Base-by-base conservation (phyloP, 2,113 vertebrate species). In the Gobiocypris rarus region DNA sequence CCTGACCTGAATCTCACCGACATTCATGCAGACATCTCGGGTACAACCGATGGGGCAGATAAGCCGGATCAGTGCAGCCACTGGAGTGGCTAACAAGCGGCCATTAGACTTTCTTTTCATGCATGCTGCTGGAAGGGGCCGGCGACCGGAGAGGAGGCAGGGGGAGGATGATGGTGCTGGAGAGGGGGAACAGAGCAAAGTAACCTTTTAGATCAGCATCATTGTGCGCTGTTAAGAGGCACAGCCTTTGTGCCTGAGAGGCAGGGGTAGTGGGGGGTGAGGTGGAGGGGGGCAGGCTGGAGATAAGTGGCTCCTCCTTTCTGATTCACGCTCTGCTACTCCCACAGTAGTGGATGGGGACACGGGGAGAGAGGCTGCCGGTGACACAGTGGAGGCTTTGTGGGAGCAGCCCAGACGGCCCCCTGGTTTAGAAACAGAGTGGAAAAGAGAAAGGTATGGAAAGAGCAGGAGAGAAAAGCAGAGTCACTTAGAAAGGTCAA, bases 101-200 rank as follows among this genome's bases (percentile, higher is more conserved):
- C 96, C 95, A 96, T 97, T 97, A 98, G 94, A 95, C 93, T 95
- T 96, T 96, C 95, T 91, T 96, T 96, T 97, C 95, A 96, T 96
- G 96, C 94, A 91, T 92, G 92, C 80, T 81, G 70, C 83, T 91
- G 74, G 69, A 85, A 82, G 43, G 65, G 74, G 76, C 93, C 89
- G 91, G 89, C 92, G 86, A 94, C 52, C 15, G 56, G 70, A 83
- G 71, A 63, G 71, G 75, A 43, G 43, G 65, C 14, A 90, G 92
- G 93, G 91, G 93, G 90, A 91, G 89, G 77, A 43, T 31, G 24
- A 61, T 58, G 75, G 80, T 31, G 75, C 43, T 67, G 31, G 54
- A 34, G 58, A 67, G 45, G 56, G 34, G 65, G 48, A 13, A 82
- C 13, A 4, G 56, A 17, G 76, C 86, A 92, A 93, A 93, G 94